Evolutionary conservation across 2,797 vertebrate genomes (phyloP), one percentile per base, ranked within the genome.

Genomic region (Discoglossus pictus): DNA sequence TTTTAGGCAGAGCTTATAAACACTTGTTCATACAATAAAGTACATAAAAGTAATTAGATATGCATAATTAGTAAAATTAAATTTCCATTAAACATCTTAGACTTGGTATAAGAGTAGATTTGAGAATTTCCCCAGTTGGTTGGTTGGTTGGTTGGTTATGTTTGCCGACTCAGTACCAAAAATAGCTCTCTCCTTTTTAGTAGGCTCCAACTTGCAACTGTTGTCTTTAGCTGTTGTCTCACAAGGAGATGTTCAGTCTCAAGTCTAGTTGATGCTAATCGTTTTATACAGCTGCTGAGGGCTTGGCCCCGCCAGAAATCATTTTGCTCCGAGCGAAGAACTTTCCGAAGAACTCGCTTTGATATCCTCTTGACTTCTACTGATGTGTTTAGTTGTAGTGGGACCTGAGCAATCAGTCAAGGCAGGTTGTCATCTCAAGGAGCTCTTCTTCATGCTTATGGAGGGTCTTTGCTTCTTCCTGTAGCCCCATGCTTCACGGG

Each of bases 151-250:
- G 74, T 79, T 81, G 79, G 80, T 85, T 84, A 75, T 82, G 76
- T 87, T 84, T 79, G 82, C 82, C 80, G 72, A 83, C 77, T 79
- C 73, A n/a, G 71, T 48, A 82, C 84, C 82, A 79, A 77, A 79
- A 87, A 88, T 88, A 88, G 83, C 78, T 44, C 77, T 73, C 85
- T 84, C 85, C 82, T 84, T 83, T 87, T 79, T 38, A 73, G 80
- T 81, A 78, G 74, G 83, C 75, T 72, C 73, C 75, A 73, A 80
- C 76, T 77, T 78, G 85, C 85, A 89, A 85, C 83, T 86, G 83
- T 86, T 72, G 73, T 77, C 77, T 78, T 79, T 83, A 83, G 80
- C 76, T 74, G 78, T 79, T 75, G 83, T 86, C 79, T 79, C 76
- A 75, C 76, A 83, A 83, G 77, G 82, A 82, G 84, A 83, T 79